Base-by-base conservation (phyloP, 2,797 vertebrate genomes). In the Pogoniulus pusillus region DNA sequence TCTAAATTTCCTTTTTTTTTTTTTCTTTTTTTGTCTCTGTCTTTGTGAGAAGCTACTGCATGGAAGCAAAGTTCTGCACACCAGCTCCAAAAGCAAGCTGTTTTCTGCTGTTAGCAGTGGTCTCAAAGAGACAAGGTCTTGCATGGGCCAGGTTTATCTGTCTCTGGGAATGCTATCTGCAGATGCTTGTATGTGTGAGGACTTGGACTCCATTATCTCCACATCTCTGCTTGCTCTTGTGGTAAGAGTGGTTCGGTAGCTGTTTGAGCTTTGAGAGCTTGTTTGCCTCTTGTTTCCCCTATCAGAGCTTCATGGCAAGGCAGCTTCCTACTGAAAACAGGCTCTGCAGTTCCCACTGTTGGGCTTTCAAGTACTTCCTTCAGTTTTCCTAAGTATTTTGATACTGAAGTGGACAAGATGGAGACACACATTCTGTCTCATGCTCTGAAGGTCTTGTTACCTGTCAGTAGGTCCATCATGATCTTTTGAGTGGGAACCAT, bases 201-300 rank as follows among this genome's bases (percentile, higher is more conserved):
- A 65, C 32, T 77, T 14, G 5, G 3, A 19, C 45, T 84, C 29
- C 3, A 1, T 68, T 90, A 78, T 87, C 65, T 85, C 29, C 16
- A 13, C 6, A 62, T 85, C 77, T 91, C 0, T 0, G 12, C 37
- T 77, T 81, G 87, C n/a, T 68, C 34, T 64, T 85, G 65, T 74
- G 79, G 75, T 60, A 65, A 82, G 30, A 64, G 64, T 1, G 20
- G 65, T 76, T 91, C 60, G 71, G 76, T 71, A 89, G 62, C 75
- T 74, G 19, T 90, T 90, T 54, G 32, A 82, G 58, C 60, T 95
- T 87, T 89, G 75, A 76, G 87, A 72, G 19, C 71, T 91, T 89
- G 53, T 89, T 92, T 90, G 54, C 49, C 60, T 43, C 43, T 86
- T 41, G 10, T 75, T 93, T 91, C 60, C 49, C 86, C 53, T 84